These are phyloP conservation scores for Sphyrna mokarran DNA, from an alignment of 2,113 vertebrate genomes.

Conservation along the genomic window DNA sequence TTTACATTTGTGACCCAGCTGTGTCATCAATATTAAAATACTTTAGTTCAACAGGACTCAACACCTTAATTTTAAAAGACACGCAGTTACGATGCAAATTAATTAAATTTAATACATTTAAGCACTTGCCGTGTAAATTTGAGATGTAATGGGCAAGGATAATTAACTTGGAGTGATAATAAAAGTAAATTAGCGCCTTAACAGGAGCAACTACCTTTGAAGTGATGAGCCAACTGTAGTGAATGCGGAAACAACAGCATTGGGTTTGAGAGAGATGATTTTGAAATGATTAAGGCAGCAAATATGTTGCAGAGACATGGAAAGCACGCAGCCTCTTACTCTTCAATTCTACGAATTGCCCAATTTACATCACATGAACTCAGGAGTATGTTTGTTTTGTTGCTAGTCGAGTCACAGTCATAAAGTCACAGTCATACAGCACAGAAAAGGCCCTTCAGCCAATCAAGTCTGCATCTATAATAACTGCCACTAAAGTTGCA, in stretches of 20 bases:
- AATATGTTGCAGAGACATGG: not conserved
- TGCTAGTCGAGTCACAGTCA: too few species aligned
- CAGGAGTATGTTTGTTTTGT: not conserved
- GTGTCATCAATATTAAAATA: not conserved
- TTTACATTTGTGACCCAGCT: not conserved
- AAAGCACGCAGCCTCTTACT: not conserved
- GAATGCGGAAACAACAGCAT: not conserved
- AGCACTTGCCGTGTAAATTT: not conserved
- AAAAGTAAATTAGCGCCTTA: not conserved
- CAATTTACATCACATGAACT: not conserved
- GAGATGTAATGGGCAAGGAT: not conserved
- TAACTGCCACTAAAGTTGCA: too few species aligned
- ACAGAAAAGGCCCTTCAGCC: too few species aligned
- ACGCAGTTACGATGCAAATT: not conserved
- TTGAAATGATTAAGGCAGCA: not conserved
- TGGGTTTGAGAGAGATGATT: not conserved
- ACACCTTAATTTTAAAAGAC: conserved; percentile 6
- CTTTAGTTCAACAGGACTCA: not conserved
- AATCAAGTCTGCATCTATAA: too few species aligned
- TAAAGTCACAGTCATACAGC: too few species aligned
- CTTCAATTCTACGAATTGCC: not conserved
- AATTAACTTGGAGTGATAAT: conserved; percentile 17
- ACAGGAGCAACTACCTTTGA: not conserved
- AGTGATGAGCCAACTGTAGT: not conserved
- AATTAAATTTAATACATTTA: conserved; percentile 31